Evolutionary conservation across 2,113 vertebrate species (phyloP).

Genomic region (Notothenia rossii): DNA sequence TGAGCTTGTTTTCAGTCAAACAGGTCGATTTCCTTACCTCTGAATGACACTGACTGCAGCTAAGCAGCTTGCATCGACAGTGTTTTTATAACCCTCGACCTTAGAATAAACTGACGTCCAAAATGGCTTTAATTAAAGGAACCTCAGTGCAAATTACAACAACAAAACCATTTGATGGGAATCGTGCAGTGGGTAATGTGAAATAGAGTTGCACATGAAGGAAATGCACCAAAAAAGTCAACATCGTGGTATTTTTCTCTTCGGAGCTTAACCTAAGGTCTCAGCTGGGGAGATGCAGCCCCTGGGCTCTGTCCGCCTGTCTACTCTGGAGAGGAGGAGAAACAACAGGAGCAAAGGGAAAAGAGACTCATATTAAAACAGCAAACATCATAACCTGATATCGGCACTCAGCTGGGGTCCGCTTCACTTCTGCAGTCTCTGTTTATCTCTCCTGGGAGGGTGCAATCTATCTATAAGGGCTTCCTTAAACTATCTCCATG

Average conservation of each 20-base stretch:
- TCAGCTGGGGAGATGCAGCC: conserved; percentile 70
- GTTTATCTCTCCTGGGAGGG: conserved; percentile 68
- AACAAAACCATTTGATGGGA: conserved; percentile 59
- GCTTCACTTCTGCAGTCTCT: conserved; percentile 67
- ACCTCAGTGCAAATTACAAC: conserved; percentile 48
- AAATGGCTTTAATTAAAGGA: conserved; percentile 40
- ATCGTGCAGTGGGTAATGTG: conserved; percentile 39
- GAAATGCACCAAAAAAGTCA: conserved; percentile 68
- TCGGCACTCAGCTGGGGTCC: conserved; percentile 72
- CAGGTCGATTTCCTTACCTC: not conserved
- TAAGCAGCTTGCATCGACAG: conserved; percentile 12
- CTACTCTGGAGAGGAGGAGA: conserved; percentile 71
- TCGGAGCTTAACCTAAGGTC: conserved; percentile 71
- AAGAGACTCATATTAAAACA: conserved; percentile 77
- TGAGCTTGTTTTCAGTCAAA: not conserved
- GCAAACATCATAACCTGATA: conserved; percentile 82
- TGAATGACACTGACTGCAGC: conserved; percentile 13
- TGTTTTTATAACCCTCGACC: conserved; percentile 65
- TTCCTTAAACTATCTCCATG: conserved; percentile 61
- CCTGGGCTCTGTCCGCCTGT: conserved; percentile 70
- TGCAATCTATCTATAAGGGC: conserved; percentile 65
- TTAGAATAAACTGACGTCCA: conserved; percentile 43
- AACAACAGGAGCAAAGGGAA: conserved; percentile 71
- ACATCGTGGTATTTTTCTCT: conserved; percentile 67
- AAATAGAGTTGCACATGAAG: conserved; percentile 54